Percentiles rank a stretch among this genome's conserved stretches.
These are phyloP conservation scores for Drosophila anomelani DNA, from an alignment of 2,888 invertebrate species.

Conservation along the genomic window DNA sequence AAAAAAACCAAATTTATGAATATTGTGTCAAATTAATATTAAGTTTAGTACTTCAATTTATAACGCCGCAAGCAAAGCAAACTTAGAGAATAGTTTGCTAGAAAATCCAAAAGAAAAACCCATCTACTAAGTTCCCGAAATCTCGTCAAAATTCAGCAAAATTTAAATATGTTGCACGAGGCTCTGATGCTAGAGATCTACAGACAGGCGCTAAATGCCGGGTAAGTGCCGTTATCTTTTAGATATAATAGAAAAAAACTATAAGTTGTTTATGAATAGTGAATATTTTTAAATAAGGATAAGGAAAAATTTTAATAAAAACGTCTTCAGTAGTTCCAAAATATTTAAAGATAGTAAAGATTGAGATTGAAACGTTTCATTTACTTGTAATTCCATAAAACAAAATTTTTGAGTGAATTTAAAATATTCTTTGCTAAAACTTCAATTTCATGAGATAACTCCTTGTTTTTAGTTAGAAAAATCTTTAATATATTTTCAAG, in stretches of 20 bases:
- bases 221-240: constrained; percentile 71
- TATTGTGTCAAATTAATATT: constrained; percentile 74
- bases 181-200: constrained; percentile 84
- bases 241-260: not conserved
- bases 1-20: constrained; percentile 46
- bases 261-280: not conserved
- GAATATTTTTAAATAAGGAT: not conserved
- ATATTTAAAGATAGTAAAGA: no score
- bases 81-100: constrained; percentile 12
- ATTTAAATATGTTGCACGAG: constrained; percentile 83
- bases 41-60: constrained; percentile 40
- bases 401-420: not conserved
- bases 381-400: not conserved
- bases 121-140: constrained; percentile 10
- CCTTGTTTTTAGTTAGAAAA: not conserved
- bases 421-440: no score
- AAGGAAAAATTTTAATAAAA: no score
- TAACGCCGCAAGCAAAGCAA: constrained; percentile 17
- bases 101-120: constrained; percentile 5
- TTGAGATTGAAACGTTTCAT: no score
- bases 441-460: not conserved
- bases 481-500: not conserved
- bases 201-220: constrained; percentile 84
- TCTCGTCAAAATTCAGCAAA: constrained; percentile 79
- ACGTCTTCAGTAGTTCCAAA: no score